Base-by-base conservation (phyloP, 23 tunicate species). In the Styela clava region DNA sequence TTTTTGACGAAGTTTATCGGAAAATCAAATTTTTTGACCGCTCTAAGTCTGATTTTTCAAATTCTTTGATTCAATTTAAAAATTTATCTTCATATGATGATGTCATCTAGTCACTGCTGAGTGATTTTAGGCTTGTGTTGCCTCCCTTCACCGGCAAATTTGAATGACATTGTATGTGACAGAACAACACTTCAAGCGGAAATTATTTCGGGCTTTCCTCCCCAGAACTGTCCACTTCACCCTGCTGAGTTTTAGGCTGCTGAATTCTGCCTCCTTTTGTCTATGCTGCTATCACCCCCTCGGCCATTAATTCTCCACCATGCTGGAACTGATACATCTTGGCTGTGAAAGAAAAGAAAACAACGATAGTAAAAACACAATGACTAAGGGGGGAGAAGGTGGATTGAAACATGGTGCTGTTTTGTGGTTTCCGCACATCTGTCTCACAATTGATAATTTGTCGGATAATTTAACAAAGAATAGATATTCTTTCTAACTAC, bases 61-160 rank as follows among this genome's bases (percentile, higher is more conserved):
- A 68, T 16, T 68, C 73, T 31, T 68, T 68, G 31, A 68, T 29
- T 68, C 31, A 68, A 16, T 29, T 68, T 31, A 68, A 29, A 68
- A 68, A 24, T 31, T 31, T 68, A 24, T 68, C 73, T 12, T 68
- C 27, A 31, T 68, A 29, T 61, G 21, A 61, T 19, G 64, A n/a
- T n/a, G n/a, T n/a, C n/a, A n/a, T 61, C 16, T 31, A 16, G 28
- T 68, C 73, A 68, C 27, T 29, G 28, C n/a, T 20, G 63, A 56
- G 63, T 18, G 20, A 56, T 56, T 56, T 56, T 56, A 56, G 20
- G 63, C 20, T 56, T 16, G n/a, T n/a, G n/a, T 68, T 68, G 31
- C 27, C 27, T 68, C 20, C 24, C 12, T 16, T 68, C 73, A 24
- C 73, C 73, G 27, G 73, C 24, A 31, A 18, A 68, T 16, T 31